Evolutionary conservation across 2,888 invertebrate species (phyloP), one percentile per base, ranked within the genome.

Genomic region (Ichneumon xanthorius): DNA sequence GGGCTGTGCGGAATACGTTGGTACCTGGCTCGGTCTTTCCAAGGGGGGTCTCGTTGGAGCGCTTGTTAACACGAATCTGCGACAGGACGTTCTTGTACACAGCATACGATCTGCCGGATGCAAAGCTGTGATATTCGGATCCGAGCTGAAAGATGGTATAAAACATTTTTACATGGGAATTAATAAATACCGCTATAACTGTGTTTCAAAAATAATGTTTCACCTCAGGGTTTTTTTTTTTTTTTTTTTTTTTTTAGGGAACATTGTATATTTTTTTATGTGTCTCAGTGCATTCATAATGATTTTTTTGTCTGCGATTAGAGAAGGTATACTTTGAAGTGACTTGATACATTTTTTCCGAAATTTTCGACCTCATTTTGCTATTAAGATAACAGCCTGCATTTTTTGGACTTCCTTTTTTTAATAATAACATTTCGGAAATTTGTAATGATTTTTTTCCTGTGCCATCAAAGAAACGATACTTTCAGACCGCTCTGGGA

Each of bases 11-110:
- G 98, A 99, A 94, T 99, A 97, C 93, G 96, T 98, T 22, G 97
- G 97, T 91, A 95, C 97, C 22, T 99, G 99, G 99, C 94, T 99
- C 77, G 99, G 99, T 1, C 95, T 99, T 88, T 96, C 98, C 65
- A 99, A 99, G 95, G 95, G 97, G 48, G 97, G 98, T 50, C 96
- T 96, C 0, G 95, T 97, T 0, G 96, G 98, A 0, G 99, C 99
- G 0, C 95, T 99, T 70, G 96, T 99, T 89, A 99, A 99, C 94
- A 97, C 97, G 88, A 98, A 99, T 94, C 95, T 99, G 84, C 95
- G 97, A 0, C 96, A 96, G 77, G 96, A 97, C 76, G 96, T 98
- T 0, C 95, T 99, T 73, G 93, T 96, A 58, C 98, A 99, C 94
- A 98, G 97, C 90, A 96, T 99, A 76, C 96, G 95, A 65, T 96